Evolutionary conservation across 2,888 invertebrate genomes (phyloP).

Genomic region (Thalpophila matura): DNA sequence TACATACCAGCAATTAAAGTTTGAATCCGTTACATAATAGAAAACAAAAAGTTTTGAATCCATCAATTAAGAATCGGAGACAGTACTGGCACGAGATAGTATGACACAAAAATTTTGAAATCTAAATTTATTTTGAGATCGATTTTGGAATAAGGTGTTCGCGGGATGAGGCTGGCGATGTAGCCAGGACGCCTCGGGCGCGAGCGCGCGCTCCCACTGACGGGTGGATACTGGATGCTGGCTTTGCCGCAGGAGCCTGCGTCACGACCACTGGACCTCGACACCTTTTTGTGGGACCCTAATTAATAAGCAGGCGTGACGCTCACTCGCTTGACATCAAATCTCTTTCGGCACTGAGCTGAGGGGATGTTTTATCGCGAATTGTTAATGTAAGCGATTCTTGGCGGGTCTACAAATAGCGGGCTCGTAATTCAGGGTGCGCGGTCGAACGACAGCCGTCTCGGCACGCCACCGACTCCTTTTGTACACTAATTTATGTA

Average conservation of each 20-base stretch:
- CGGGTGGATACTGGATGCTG: slow-evolving; percentile 83
- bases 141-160: slow-evolving; percentile 59
- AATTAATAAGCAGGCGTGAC: slow-evolving; percentile 86
- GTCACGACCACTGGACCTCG: slow-evolving; percentile 85
- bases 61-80: slow-evolving; percentile 34
- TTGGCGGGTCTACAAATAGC: slow-evolving; percentile 59
- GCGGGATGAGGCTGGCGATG: slow-evolving; percentile 63
- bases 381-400: slow-evolving; percentile 70
- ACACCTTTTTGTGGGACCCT: slow-evolving; percentile 88
- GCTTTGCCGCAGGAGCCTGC: slow-evolving; percentile 88
- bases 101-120: slow-evolving; percentile 51
- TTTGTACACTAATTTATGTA: slow-evolving; percentile 63
- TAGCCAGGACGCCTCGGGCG: slow-evolving; percentile 60
- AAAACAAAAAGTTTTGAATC: slow-evolving; percentile 46
- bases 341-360: slow-evolving; percentile 66
- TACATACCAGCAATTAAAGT: slow-evolving; percentile 62
- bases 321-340: slow-evolving; percentile 73
- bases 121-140: slow-evolving; percentile 60
- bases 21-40: slow-evolving; percentile 60
- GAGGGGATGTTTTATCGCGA: slow-evolving; percentile 61
- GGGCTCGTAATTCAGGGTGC: slow-evolving; percentile 48
- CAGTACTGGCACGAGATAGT: slow-evolving; percentile 51
- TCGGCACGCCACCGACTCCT: slow-evolving; percentile 41
- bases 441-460: slow-evolving; percentile 51
- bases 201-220: slow-evolving; percentile 76